Conservation (phyloP, 2,888 invertebrate species). For the Tetranychus truncatus region DNA sequence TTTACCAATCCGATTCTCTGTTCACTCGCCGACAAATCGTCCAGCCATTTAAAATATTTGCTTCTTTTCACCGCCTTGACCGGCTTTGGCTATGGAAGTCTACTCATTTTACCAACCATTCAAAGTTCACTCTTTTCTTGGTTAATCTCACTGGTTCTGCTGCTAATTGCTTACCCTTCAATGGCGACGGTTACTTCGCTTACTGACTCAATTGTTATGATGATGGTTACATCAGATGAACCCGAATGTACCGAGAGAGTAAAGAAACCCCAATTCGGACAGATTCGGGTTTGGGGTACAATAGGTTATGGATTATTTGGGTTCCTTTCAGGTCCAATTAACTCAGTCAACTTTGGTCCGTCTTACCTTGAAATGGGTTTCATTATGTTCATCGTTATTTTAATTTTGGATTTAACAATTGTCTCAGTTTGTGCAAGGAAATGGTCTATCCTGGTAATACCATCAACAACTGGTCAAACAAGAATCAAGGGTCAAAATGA, state of each 20-base stretch:
- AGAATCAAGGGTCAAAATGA: background rate
- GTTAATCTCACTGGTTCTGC: slow-evolving; percentile 19
- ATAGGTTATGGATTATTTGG: slow-evolving; percentile 24
- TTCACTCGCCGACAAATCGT: slow-evolving; percentile 23
- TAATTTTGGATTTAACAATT: slow-evolving; percentile 13
- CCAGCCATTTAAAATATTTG: slow-evolving; percentile 11
- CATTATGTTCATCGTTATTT: slow-evolving; percentile 18
- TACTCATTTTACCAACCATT: slow-evolving; percentile 11
- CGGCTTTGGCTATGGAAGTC: slow-evolving; percentile 17
- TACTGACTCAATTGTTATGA: slow-evolving; percentile 24
- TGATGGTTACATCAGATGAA: slow-evolving; percentile 11
- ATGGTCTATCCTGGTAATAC: too few species aligned
- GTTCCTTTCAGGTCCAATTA: slow-evolving; percentile 17
- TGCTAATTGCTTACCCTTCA: slow-evolving; percentile 18
- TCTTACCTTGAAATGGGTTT: slow-evolving; percentile 19
- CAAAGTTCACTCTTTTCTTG: slow-evolving; percentile 10
- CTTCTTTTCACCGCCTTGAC: slow-evolving; percentile 13
- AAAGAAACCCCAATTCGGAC: slow-evolving; percentile 19
- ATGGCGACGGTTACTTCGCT: slow-evolving; percentile 22
- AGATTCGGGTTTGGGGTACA: slow-evolving; percentile 24
- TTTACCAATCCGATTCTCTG: slow-evolving; percentile 25
- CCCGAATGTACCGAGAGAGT: slow-evolving; percentile 3
- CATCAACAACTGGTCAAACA: background rate
- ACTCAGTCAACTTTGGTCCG: slow-evolving; percentile 12
- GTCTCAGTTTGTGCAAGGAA: background rate